A percentile compares a stretch with the other conserved stretches of the same genome.
These are phyloP conservation scores for Probaryconus sp. DNA, from an alignment of 1,140 invertebrate species.

Conservation along the genomic window DNA sequence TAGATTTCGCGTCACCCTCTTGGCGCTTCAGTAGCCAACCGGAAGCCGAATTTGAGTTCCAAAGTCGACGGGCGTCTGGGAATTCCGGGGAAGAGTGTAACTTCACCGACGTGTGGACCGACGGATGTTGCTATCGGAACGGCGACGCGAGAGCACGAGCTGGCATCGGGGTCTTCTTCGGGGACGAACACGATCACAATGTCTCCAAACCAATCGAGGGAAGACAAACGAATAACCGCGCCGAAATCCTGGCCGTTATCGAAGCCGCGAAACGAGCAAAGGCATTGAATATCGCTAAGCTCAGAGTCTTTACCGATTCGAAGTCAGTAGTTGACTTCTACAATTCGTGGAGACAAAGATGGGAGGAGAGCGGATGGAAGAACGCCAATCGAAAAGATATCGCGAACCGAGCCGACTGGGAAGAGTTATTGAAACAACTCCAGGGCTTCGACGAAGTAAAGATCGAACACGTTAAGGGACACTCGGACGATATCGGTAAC, in stretches of 20 bases:
- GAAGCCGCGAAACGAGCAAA: background rate
- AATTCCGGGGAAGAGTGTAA: background rate
- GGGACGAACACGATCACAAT: background rate
- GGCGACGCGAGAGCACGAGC: background rate
- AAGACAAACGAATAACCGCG: slow-evolving; percentile 18
- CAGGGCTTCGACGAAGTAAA: background rate
- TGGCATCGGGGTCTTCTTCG: slow-evolving; percentile 19
- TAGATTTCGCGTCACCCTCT: background rate
- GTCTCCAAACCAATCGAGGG: background rate
- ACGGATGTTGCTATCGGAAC: slow-evolving; percentile 12
- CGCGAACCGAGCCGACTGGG: slow-evolving; percentile 3
- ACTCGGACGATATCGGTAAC: background rate
- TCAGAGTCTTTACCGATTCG: slow-evolving; percentile 3
- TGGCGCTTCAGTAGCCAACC: background rate
- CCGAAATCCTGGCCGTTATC: slow-evolving; percentile 11
- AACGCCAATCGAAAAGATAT: slow-evolving; percentile 4
- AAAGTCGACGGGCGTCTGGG: too few species aligned
- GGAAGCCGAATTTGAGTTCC: background rate
- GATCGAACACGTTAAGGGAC: background rate
- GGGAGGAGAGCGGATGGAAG: background rate
- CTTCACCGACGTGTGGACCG: slow-evolving; percentile 12
- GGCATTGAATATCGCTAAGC: background rate
- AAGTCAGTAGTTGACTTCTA: background rate
- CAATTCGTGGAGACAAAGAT: background rate
- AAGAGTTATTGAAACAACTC: background rate